phyloP scores from a whole-genome alignment of 2,888 invertebrate genomes.

The Polydrusus cervinus region DNA sequence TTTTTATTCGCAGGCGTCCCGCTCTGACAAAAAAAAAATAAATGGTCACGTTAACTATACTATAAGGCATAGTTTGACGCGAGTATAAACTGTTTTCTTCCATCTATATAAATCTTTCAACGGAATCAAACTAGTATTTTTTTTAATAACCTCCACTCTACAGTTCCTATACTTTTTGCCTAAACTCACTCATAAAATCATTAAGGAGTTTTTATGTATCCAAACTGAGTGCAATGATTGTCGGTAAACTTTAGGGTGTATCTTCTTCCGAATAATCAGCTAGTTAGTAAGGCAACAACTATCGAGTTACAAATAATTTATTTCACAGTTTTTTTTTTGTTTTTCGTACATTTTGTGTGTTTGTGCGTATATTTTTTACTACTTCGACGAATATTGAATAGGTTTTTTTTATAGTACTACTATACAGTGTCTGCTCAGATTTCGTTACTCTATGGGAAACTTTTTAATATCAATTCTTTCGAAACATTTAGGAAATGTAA shows the following conservation, averaged over 20 bases:
- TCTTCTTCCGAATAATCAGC: constrained; percentile 42
- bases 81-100: too few species aligned
- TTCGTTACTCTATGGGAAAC: too few species aligned
- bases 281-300: constrained; percentile 35
- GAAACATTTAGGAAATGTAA: too few species aligned
- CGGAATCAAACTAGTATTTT: too few species aligned
- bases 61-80: too few species aligned
- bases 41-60: too few species aligned
- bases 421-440: too few species aligned
- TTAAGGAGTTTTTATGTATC: constrained; percentile 31
- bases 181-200: constrained; percentile 7
- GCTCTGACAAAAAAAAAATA: too few species aligned
- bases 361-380: constrained; percentile 36
- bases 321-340: constrained; percentile 27
- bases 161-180: constrained; percentile 11
- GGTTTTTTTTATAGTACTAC: constrained; percentile 28
- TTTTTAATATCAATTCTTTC: too few species aligned
- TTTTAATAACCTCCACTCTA: too few species aligned
- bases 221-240: constrained; percentile 42
- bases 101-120: too few species aligned
- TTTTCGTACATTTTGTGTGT: constrained; percentile 43
- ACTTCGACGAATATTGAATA: constrained; percentile 35
- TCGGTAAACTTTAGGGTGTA: constrained; percentile 36
- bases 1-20: too few species aligned
- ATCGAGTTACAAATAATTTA: constrained; percentile 43